Conservation (phyloP, 1,140 invertebrate species). For the Euwallacea similis region DNA sequence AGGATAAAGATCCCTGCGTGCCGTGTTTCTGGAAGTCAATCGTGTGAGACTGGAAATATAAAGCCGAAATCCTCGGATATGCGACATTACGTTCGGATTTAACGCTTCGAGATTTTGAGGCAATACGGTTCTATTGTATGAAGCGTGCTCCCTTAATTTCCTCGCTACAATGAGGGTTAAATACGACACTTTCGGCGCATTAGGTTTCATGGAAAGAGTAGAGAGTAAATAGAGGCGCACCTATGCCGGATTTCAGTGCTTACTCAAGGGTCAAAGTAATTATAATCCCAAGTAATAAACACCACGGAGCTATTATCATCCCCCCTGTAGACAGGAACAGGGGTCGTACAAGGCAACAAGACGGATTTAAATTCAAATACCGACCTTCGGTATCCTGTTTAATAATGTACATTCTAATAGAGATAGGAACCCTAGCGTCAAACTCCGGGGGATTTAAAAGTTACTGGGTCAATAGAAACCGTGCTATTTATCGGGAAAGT, state of each 20-base stretch:
- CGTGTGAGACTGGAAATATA: conserved; percentile 12
- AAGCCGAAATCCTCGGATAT: conserved; percentile 8
- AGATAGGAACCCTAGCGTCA: background rate
- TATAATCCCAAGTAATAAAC: too few species aligned
- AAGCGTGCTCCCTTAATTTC: background rate
- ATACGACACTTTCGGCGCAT: background rate
- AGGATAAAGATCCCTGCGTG: conserved; percentile 6
- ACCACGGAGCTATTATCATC: too few species aligned
- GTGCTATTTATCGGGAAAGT: background rate
- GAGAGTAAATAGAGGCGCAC: too few species aligned
- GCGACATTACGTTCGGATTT: conserved; percentile 10
- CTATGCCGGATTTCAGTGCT: too few species aligned
- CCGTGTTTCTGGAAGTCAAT: conserved; percentile 14
- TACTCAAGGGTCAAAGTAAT: too few species aligned
- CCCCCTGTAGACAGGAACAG: background rate
- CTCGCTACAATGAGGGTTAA: background rate
- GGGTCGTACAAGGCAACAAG: background rate
- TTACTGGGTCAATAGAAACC: conserved; percentile 9
- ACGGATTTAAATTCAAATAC: conserved; percentile 13
- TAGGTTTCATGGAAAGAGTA: background rate
- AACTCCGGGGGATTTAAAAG: conserved; percentile 13
- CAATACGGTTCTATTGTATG: background rate
- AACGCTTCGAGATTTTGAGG: background rate
- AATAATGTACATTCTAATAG: conserved; percentile 21
- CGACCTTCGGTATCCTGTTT: conserved; percentile 4